phyloP scores from a whole-genome alignment of 2,797 vertebrate species.

The Tauraco hartlaubi region DNA sequence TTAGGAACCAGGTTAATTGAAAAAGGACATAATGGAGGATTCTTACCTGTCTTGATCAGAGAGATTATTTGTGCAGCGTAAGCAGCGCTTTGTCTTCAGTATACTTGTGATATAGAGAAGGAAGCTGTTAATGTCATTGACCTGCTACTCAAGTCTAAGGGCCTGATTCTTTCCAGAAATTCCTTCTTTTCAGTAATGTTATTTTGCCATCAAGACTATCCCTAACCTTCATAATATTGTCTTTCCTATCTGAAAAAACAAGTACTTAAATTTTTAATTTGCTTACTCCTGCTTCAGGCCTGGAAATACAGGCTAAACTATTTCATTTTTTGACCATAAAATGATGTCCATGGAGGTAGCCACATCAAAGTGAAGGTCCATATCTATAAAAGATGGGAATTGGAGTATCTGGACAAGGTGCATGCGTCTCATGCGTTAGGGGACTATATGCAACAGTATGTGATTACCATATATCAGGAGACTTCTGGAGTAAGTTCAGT shows the following conservation, averaged over 20 bases:
- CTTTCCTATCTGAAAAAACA: not conserved
- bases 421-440: not conserved
- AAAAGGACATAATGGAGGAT: not conserved
- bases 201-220: not conserved
- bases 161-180: not conserved
- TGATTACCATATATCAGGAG: slow-evolving; percentile 13
- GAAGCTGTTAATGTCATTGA: not conserved
- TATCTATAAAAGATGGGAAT: not conserved
- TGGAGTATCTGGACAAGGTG: not conserved
- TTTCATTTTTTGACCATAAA: not conserved
- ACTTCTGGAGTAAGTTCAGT: slow-evolving; percentile 22
- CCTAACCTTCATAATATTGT: not conserved
- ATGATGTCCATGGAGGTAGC: not conserved
- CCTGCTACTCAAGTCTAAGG: not conserved
- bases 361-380: not conserved
- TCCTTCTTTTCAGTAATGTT: not conserved
- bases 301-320: not conserved
- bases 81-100: not conserved
- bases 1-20: not conserved
- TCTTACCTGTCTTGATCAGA: not conserved
- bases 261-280: not conserved
- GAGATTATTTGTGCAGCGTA: not conserved
- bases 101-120: not conserved
- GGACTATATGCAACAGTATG: not conserved
- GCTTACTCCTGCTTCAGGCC: not conserved